These are phyloP conservation scores for Charaxes varanes DNA, from an alignment of 1,140 invertebrate species.

Conservation along the genomic window DNA sequence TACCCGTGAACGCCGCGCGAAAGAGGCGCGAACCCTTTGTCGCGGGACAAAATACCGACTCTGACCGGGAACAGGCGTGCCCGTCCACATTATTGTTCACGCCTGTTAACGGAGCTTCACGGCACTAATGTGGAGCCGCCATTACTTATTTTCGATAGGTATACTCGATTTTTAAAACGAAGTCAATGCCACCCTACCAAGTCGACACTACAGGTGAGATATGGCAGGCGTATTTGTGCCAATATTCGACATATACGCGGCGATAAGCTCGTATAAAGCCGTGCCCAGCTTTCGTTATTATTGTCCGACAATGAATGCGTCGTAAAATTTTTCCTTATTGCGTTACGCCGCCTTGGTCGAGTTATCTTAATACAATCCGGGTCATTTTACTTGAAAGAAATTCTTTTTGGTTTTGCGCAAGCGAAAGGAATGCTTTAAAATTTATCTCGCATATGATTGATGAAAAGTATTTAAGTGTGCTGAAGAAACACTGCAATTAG, in stretches of 20 bases:
- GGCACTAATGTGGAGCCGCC: too few relatives aligned
- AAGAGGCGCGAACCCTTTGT: too few relatives aligned
- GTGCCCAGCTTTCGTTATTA: slow-evolving; percentile 18
- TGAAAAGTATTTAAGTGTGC: slow-evolving; percentile 21
- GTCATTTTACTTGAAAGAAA: slow-evolving; percentile 22
- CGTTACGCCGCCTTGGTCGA: slow-evolving; percentile 24
- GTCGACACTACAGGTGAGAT: slow-evolving; percentile 14
- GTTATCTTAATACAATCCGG: slow-evolving; percentile 24
- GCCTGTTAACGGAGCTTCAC: too few relatives aligned
- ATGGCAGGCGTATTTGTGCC: slow-evolving; percentile 11
- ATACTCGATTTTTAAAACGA: too few relatives aligned
- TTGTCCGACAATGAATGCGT: slow-evolving; percentile 35
- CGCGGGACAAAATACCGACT: too few relatives aligned
- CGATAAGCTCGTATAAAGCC: slow-evolving; percentile 15
- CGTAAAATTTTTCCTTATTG: slow-evolving; percentile 42
- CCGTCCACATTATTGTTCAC: too few relatives aligned
- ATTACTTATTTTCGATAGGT: too few relatives aligned
- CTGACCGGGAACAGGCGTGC: too few relatives aligned
- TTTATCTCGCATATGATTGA: slow-evolving; percentile 31
- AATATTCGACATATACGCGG: slow-evolving; percentile 6
- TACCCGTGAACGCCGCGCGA: too few relatives aligned
- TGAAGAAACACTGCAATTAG: slow-evolving; percentile 12
- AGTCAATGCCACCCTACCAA: slow-evolving; percentile 11
- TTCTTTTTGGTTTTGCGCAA: slow-evolving; percentile 20
- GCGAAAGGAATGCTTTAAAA: slow-evolving; percentile 15